phyloP scores from a whole-genome alignment of 2,888 invertebrate species.

The Silvanus unidentatus region DNA sequence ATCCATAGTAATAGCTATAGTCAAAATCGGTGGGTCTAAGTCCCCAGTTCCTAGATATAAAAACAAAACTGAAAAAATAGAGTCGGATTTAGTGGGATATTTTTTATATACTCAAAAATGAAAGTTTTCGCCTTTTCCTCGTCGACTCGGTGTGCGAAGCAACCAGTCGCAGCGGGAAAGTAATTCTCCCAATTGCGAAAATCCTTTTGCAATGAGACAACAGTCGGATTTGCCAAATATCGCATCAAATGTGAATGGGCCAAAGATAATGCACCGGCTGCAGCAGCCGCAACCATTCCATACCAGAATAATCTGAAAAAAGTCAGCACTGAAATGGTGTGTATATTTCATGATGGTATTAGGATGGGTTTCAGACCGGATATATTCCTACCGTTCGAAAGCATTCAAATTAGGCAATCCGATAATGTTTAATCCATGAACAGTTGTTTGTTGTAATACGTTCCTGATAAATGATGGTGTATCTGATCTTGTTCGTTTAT shows the following conservation, averaged over 20 bases:
- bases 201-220: slow-evolving; percentile 59
- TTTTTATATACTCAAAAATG: slow-evolving; percentile 23
- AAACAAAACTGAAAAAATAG: too few species aligned
- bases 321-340: neutral
- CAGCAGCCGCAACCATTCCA: slow-evolving; percentile 39
- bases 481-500: too few species aligned
- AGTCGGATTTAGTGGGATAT: too few species aligned
- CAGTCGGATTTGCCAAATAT: slow-evolving; percentile 57
- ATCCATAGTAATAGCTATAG: slow-evolving; percentile 48
- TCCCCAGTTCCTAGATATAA: slow-evolving; percentile 46
- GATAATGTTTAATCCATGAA: slow-evolving; percentile 35
- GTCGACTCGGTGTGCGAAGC: slow-evolving; percentile 46
- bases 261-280: slow-evolving; percentile 47
- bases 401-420: slow-evolving; percentile 26
- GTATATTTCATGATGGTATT: neutral
- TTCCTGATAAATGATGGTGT: slow-evolving; percentile 38
- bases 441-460: slow-evolving; percentile 33
- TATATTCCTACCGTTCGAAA: slow-evolving; percentile 26
- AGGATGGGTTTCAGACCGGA: neutral
- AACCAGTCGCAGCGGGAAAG: slow-evolving; percentile 55
- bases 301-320: slow-evolving; percentile 47
- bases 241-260: slow-evolving; percentile 52
- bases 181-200: slow-evolving; percentile 56
- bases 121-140: slow-evolving; percentile 34
- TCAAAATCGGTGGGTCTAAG: slow-evolving; percentile 42